A percentile compares a stretch with the other conserved stretches of the same genome.
Conservation (phyloP, 1,140 invertebrate species). For the Drosophila tani region DNA sequence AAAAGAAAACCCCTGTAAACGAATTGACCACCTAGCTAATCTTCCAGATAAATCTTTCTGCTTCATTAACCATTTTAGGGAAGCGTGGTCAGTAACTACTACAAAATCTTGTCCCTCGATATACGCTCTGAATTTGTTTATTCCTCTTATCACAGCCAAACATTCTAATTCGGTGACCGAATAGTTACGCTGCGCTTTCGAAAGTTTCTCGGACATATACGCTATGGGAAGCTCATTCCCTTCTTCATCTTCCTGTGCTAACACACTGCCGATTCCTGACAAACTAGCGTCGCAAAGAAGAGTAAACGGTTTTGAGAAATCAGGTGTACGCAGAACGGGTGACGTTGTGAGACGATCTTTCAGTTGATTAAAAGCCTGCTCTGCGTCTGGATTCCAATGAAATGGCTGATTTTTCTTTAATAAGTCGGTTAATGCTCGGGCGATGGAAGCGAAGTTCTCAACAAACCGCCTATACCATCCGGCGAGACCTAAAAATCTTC, state of each 20-base stretch:
- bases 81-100: slow-evolving; percentile 75
- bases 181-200: slow-evolving; percentile 50
- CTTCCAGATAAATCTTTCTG: slow-evolving; percentile 78
- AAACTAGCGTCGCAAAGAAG: slow-evolving; percentile 32
- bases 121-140: slow-evolving; percentile 32
- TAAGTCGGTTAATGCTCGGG: slow-evolving; percentile 26
- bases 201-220: slow-evolving; percentile 52
- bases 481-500: slow-evolving; percentile 85
- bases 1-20: slow-evolving; percentile 6
- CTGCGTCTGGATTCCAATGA: not conserved
- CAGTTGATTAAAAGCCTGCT: slow-evolving; percentile 1
- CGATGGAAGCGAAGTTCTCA: slow-evolving; percentile 51
- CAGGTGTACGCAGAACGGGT: not conserved
- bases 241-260: slow-evolving; percentile 15
- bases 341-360: slow-evolving; percentile 13
- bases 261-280: not conserved
- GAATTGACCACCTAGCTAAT: slow-evolving; percentile 30
- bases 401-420: slow-evolving; percentile 23
- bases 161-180: slow-evolving; percentile 46
- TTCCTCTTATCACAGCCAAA: slow-evolving; percentile 26
- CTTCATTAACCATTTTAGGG: slow-evolving; percentile 60
- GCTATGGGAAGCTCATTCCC: slow-evolving; percentile 43
- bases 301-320: slow-evolving; percentile 36
- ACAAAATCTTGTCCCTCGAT: slow-evolving; percentile 60
- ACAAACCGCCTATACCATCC: slow-evolving; percentile 74